Evolutionary conservation across 2,113 vertebrate species (phyloP).

Genomic region (Anhinga anhinga): DNA sequence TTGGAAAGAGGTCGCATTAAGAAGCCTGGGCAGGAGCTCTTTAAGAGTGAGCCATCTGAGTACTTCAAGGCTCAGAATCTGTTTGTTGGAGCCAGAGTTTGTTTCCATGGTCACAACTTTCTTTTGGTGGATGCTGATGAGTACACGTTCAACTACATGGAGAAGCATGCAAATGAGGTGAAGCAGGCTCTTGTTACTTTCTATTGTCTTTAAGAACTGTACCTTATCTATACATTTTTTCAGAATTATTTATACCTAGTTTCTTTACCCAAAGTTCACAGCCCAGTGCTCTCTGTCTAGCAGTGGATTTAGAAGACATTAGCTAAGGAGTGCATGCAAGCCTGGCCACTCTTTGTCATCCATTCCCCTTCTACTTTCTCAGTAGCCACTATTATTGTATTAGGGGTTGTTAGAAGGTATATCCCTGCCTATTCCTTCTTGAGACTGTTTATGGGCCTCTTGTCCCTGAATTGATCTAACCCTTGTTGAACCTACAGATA

Average conservation of each 20-base stretch:
- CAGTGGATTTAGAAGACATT: not conserved
- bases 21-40: constrained; percentile 86
- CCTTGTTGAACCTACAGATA: not conserved
- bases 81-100: constrained; percentile 83
- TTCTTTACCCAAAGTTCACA: constrained; percentile 19
- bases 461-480: not conserved
- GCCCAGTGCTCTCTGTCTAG: not conserved
- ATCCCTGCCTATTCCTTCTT: not conserved
- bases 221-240: constrained; percentile 10
- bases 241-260: constrained; percentile 12
- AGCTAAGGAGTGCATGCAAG: not conserved
- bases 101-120: constrained; percentile 81
- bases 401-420: not conserved
- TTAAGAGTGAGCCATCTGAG: constrained; percentile 83
- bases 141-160: constrained; percentile 89
- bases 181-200: constrained; percentile 14
- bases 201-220: not conserved
- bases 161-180: constrained; percentile 85
- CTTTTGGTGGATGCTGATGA: constrained; percentile 85
- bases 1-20: constrained; percentile 83
- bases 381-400: not conserved
- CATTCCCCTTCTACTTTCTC: not conserved
- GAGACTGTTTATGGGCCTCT: not conserved
- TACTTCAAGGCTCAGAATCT: constrained; percentile 84
- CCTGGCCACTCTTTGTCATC: not conserved